Conservation (phyloP, 2,888 invertebrate species). For the Microdon myrmicae region DNA sequence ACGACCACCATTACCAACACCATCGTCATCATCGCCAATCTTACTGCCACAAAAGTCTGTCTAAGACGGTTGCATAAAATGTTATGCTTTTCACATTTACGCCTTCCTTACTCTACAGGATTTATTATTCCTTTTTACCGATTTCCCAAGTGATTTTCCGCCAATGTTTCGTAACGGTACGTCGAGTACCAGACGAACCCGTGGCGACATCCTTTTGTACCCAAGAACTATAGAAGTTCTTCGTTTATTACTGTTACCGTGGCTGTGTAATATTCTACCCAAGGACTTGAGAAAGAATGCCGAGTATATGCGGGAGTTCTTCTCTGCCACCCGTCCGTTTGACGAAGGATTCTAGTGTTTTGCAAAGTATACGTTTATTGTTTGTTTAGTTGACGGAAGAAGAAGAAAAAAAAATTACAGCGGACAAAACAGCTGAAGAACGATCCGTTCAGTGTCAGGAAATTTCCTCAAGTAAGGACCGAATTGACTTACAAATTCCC, state of each 20-base stretch:
- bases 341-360: constrained; percentile 21
- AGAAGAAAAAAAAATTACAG: background rate
- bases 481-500: constrained; percentile 17
- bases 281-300: too few relatives aligned
- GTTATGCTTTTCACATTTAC: background rate
- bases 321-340: too few relatives aligned
- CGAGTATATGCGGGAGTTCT: constrained; percentile 14
- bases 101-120: constrained; percentile 5
- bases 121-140: constrained; percentile 41
- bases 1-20: constrained; percentile 1
- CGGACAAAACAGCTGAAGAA: constrained; percentile 25
- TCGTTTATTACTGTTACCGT: background rate
- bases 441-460: constrained; percentile 26
- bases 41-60: constrained; percentile 9
- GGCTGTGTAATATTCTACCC: too few relatives aligned
- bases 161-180: constrained; percentile 37
- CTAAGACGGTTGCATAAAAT: constrained; percentile 17
- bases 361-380: constrained; percentile 50
- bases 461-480: constrained; percentile 18
- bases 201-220: constrained; percentile 34
- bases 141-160: constrained; percentile 50
- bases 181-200: constrained; percentile 4
- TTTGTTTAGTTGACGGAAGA: constrained; percentile 29
- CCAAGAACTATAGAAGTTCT: constrained; percentile 11
- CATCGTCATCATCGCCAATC: background rate